phyloP scores from a whole-genome alignment of 2,888 invertebrate species.

The Bellardia bayeri region DNA sequence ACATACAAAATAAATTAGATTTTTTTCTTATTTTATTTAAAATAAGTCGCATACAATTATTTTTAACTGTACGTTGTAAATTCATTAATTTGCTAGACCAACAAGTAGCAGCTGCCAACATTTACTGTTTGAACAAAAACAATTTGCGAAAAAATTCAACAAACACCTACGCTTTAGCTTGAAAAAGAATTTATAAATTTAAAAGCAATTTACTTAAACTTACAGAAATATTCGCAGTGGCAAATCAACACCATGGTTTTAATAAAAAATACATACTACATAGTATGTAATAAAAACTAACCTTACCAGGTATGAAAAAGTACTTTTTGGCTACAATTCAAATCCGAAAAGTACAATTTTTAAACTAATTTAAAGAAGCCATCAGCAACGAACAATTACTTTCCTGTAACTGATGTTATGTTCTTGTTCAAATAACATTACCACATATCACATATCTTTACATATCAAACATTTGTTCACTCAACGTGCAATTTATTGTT shows the following conservation, averaged over 20 bases:
- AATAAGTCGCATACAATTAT: slow-evolving; percentile 55
- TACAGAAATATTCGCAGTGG: slow-evolving; percentile 9
- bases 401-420: too few relatives aligned
- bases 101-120: slow-evolving; percentile 68
- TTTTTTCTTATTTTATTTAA: slow-evolving; percentile 28
- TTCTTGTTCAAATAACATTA: too few relatives aligned
- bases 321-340: neutral
- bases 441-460: too few relatives aligned
- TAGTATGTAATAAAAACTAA: neutral
- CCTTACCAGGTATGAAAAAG: neutral
- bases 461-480: too few relatives aligned
- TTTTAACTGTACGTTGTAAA: slow-evolving; percentile 59
- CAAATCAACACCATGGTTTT: slow-evolving; percentile 1
- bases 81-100: slow-evolving; percentile 67
- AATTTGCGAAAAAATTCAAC: slow-evolving; percentile 8
- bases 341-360: too few relatives aligned
- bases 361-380: too few relatives aligned
- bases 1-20: neutral
- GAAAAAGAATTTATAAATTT: slow-evolving; percentile 45
- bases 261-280: neutral
- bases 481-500: too few relatives aligned
- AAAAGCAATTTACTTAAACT: slow-evolving; percentile 33
- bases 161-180: slow-evolving; percentile 62
- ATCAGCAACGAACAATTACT: too few relatives aligned
- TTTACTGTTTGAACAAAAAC: slow-evolving; percentile 9